Evolutionary conservation across 2,888 invertebrate species (phyloP).

Genomic region (Morpho achilles): DNA sequence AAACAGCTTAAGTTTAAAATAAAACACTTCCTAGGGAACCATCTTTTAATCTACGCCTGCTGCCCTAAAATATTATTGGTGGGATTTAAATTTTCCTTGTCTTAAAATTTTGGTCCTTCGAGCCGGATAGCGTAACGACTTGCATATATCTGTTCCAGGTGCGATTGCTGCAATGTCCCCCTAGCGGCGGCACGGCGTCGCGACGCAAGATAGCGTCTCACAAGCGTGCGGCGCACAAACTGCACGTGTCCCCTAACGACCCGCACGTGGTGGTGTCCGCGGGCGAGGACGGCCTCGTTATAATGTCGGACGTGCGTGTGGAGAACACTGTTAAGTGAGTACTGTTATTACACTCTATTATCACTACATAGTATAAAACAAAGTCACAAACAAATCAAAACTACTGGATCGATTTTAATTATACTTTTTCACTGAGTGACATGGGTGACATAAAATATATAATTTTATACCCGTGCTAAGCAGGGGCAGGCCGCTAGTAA

Average conservation of each 20-base stretch:
- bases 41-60: too few species aligned
- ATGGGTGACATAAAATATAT: too few species aligned
- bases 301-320: slow-evolving; percentile 89
- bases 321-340: slow-evolving; percentile 76
- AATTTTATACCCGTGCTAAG: too few species aligned
- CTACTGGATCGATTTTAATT: too few species aligned
- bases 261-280: slow-evolving; percentile 90
- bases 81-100: neutral
- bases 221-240: slow-evolving; percentile 89
- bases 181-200: slow-evolving; percentile 73
- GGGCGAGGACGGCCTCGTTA: slow-evolving; percentile 92
- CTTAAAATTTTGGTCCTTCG: neutral
- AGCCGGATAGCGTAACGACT: neutral
- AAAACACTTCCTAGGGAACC: too few species aligned
- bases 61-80: too few species aligned
- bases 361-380: too few species aligned
- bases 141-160: slow-evolving; percentile 56
- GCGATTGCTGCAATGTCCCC: slow-evolving; percentile 79
- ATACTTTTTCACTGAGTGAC: too few species aligned
- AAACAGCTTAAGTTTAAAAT: too few species aligned
- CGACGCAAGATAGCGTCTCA: slow-evolving; percentile 85
- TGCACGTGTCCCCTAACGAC: slow-evolving; percentile 86
- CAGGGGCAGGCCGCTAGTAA: too few species aligned
- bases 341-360: too few species aligned
- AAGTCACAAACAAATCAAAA: too few species aligned